Base-by-base conservation (phyloP, 2,797 vertebrate genomes). In the Macrochelys suwanniensis region DNA sequence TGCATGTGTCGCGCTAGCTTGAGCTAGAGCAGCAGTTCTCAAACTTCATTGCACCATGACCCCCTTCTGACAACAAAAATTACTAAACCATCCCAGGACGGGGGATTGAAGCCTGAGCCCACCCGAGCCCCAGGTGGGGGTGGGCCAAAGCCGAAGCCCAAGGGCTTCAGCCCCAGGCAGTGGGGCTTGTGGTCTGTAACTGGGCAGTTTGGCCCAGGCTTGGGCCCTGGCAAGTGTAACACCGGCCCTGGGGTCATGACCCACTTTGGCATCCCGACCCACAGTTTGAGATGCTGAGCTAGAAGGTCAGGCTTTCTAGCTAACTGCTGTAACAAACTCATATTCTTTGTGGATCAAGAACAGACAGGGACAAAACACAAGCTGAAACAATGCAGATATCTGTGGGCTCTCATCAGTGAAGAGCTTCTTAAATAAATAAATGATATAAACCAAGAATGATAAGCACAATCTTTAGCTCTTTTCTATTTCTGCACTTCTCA, bases 401-500 rank as follows among this genome's bases (percentile, higher is more conserved):
- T 71, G 68, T 42, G n/a, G 68, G 37, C 33, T n/a, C n/a, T 71
- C 68, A 71, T 42, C n/a, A 25, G 17, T 71, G n/a, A 71, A 71
- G 16, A 17, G 21, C 8, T 71, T 42, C 33, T 23, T 42, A 37
- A 33, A 61, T 61, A 31, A 61, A 61, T 42, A 37, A 25, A 42
- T 37, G 3, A 42, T 5, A 71, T 71, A 42, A 71, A 71, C 21
- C 61, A 85, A 78, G 21, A 59, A 86, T 56, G 84, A 65, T 3
- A 9, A 15, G 11, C 1, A 57, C 65, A 42, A 56, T 92, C 37
- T 47, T 31, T 53, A 61, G 25, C 85, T 11, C 10, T 23, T 88
- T 92, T 77, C 50, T 95, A 89, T 49, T 88, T 53, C 81, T 81
- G n/a, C 76, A 79, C 25, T 86, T 13, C 31, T 79, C 33, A 76